Evolutionary conservation across 1,140 invertebrate genomes (phyloP), one percentile per base, ranked within the genome.

Genomic region (Frieseomelitta varia): DNA sequence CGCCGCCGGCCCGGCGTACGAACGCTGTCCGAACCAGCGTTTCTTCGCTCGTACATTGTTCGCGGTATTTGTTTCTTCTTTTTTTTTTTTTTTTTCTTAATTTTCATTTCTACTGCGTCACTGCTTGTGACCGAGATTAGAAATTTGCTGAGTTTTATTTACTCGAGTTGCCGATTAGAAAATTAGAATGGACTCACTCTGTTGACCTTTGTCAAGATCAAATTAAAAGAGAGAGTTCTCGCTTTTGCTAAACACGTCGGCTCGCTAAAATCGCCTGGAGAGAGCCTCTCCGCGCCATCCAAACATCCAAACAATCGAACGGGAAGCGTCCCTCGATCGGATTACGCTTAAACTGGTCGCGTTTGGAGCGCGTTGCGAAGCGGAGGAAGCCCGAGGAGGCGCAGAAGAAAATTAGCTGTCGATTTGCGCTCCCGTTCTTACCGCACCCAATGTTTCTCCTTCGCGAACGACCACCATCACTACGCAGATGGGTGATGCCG

Each of bases 361-460:
- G 63, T 8, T 39, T 14, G 53, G 24, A 75, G 19, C 56, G 30
- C 8, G 21, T 27, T 63, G 34, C 17, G n/a, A 11, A n/a, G 24
- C 39, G 56, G 14, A 55, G n/a, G 1, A 27, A 4, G 14, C 56
- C 34, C 34, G 34, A 39, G 39, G 19, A 27, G 24, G 34, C 53
- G 10, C 34, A n/a, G 30, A 19, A 79, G 67, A 79, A 82, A 82
- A 84, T 84, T 79, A 80, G 79, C 68, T 69, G 53, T 61, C 75
- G 39, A 58, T 79, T 74, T 24, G 67, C 24, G 56, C 39, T 69
- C 75, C 75, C 47, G 55, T 79, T 84, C 68, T 84, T 71, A 71
- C 81, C 51, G 67, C 81, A n/a, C 39, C 27, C 67, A 53, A 83
- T 78, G 81, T 84, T 84, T 84, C 76, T 79, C 55, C 79, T 79